phyloP scores from a whole-genome alignment of 2,888 invertebrate genomes.

The Lydus trimaculatus region DNA sequence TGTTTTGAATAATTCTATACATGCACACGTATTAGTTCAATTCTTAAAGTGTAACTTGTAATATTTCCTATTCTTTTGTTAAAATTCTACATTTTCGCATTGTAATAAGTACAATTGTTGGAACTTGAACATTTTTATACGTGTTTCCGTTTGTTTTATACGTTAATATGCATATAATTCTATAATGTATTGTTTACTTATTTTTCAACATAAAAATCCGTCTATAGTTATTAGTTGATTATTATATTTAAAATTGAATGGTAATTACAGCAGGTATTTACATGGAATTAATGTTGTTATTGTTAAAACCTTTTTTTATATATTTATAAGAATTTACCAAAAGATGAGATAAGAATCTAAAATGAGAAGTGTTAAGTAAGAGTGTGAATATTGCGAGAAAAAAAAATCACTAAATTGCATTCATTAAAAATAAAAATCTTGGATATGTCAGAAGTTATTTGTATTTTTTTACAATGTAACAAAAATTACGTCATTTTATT shows the following conservation, averaged over 20 bases:
- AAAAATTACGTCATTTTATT: too few species aligned
- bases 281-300: background rate
- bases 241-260: background rate
- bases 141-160: slow-evolving; percentile 1
- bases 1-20: too few species aligned
- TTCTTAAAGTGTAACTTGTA: background rate
- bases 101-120: background rate
- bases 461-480: too few species aligned
- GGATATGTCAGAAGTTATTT: too few species aligned
- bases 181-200: background rate
- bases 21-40: too few species aligned
- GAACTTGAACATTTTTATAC: background rate
- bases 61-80: background rate
- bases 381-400: background rate
- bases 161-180: background rate
- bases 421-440: background rate
- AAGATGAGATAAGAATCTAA: slow-evolving; percentile 1
- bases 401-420: background rate
- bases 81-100: background rate
- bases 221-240: background rate
- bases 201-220: background rate
- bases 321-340: background rate
- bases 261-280: background rate
- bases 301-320: background rate
- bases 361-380: background rate